Conservation (phyloP, 1,140 invertebrate genomes). For the Heterodera carotae region DNA sequence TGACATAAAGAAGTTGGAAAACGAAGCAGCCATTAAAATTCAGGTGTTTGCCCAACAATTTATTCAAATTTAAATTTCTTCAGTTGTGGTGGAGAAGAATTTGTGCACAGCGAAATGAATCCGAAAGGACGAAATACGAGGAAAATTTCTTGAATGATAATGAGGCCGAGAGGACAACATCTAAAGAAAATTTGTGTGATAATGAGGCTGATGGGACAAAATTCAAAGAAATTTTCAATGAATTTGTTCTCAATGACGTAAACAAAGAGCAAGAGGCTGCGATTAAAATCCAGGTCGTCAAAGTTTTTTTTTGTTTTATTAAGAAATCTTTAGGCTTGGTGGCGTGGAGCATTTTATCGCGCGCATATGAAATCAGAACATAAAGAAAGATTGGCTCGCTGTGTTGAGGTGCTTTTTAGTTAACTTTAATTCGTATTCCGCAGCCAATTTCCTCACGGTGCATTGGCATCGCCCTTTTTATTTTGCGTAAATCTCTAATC, state of each 20-base stretch:
- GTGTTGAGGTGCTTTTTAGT: conserved; percentile 7
- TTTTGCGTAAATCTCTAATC: no score
- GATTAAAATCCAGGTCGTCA: conserved; percentile 10
- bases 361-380: conserved; percentile 11
- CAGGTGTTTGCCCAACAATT: background rate
- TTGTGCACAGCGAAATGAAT: background rate
- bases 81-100: background rate
- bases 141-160: background rate
- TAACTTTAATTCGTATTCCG: no score
- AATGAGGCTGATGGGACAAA: no score
- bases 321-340: conserved; percentile 22
- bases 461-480: no score
- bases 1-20: background rate
- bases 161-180: no score
- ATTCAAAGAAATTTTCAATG: background rate
- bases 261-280: background rate
- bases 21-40: conserved; percentile 4
- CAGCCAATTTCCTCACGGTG: no score
- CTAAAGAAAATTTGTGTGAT: background rate
- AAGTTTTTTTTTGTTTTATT: background rate
- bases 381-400: conserved; percentile 8
- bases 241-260: background rate
- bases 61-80: background rate
- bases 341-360: conserved; percentile 23
- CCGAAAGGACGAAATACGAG: background rate